Base-by-base conservation (phyloP, 2,113 vertebrate species). In the Calyptommatus sinebrachiatus region DNA sequence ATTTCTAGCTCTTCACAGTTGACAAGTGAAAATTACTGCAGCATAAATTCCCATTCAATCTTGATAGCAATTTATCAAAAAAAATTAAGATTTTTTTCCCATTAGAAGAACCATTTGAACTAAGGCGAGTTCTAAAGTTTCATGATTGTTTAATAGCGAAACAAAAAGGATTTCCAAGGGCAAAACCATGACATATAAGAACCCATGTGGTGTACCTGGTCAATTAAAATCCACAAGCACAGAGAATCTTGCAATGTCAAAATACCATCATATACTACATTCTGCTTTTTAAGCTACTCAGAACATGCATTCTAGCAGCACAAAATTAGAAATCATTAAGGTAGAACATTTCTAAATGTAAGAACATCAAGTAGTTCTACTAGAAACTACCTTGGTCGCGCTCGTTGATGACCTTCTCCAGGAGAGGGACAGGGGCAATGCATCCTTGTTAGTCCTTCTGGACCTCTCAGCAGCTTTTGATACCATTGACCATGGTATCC, bases 11-110 rank as follows among this genome's bases (percentile, higher is more conserved):
- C 0, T 1, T 62, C 73, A 0, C 66, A 65, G 73, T 8, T 84
- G 85, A 77, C 67, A 81, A 1, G 80, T 81, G 45, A 86, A 35
- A 45, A 24, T 79, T 45, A 16, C 8, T 78, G 63, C 16, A 31
- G 41, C 28, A 65, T 48, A 72, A n/a, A 26, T 79, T 71, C n/a
- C 4, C 1, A 72, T 35, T 50, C 35, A 20, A 28, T 28, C 35
- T 21, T 21, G 11, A 73, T 1, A 20, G 22, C 68, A 81, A 85
- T 31, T 45, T 76, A 31, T 68, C 77, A 62, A 81, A 62, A 4
- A 28, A 0, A 78, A 1, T 78, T 76, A 45, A 29, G 69, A 77
- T 50, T 46, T 35, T 46, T 24, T 71, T 83, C 78, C 69, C 48
- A 71, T 63, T 31, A 0, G 0, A 50, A 9, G 67, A 48, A 82